Percentiles rank a stretch among this genome's conserved stretches.
These are phyloP conservation scores for Pocillopora grandis DNA, from an alignment of 92 coral and sea anemone genomes.

Conservation along the genomic window DNA sequence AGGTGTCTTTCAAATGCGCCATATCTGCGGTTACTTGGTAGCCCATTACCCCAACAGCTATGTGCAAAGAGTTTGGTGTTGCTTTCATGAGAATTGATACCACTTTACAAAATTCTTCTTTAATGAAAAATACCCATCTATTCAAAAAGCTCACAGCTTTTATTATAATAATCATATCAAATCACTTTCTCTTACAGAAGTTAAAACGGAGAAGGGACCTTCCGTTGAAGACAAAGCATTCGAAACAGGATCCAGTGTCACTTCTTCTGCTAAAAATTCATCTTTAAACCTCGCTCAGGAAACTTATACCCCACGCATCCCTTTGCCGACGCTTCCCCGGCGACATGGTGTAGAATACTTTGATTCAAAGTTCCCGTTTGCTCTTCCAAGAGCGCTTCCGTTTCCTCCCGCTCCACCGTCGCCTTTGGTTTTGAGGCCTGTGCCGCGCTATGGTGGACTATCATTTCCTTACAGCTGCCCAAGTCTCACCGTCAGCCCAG, in stretches of 20 bases:
- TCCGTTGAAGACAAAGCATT: background rate
- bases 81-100: constrained; percentile 7
- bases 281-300: background rate
- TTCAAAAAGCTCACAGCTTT: background rate
- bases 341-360: constrained; percentile 21
- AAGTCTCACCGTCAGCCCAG: constrained; percentile 10
- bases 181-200: background rate
- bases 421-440: constrained; percentile 28
- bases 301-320: background rate
- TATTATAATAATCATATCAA: background rate
- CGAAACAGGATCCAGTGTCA: background rate
- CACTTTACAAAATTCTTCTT: background rate
- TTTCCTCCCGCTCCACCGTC: constrained; percentile 47
- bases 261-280: background rate
- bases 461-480: constrained; percentile 13
- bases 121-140: background rate
- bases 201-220: constrained; percentile 19
- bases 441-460: constrained; percentile 28
- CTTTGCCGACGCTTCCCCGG: constrained; percentile 16
- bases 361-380: constrained; percentile 27
- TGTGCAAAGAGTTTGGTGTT: background rate
- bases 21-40: constrained; percentile 33
- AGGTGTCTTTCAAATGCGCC: background rate
- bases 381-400: constrained; percentile 31
- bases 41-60: constrained; percentile 10